Evolutionary conservation across 2,888 invertebrate species (phyloP).

Genomic region (Dryobota labecula): DNA sequence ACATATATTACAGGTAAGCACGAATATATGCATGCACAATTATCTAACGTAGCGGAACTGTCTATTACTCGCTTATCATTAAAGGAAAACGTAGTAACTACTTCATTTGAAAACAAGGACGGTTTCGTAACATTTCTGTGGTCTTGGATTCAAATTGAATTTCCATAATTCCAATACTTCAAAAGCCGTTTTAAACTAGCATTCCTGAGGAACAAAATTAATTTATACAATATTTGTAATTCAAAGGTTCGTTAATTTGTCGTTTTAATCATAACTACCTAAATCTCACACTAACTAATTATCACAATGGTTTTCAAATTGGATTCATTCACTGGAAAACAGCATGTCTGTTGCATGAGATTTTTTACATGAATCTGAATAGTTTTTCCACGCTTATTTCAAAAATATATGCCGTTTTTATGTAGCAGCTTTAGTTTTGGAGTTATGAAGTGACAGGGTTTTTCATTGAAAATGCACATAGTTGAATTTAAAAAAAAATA

Average conservation of each 20-base stretch:
- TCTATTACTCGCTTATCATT: constrained; percentile 19
- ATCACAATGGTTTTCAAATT: neutral
- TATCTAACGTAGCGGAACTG: constrained; percentile 40
- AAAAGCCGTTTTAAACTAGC: neutral
- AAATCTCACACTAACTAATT: neutral
- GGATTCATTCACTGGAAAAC: too few species aligned
- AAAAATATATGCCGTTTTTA: too few species aligned
- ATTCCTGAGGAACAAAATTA: neutral
- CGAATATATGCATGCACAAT: neutral
- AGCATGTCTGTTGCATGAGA: too few species aligned
- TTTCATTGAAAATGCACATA: too few species aligned
- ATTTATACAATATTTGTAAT: neutral
- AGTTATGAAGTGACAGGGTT: too few species aligned
- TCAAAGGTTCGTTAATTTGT: neutral
- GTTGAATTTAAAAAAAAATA: too few species aligned
- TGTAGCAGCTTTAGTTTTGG: too few species aligned
- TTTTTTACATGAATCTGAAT: too few species aligned
- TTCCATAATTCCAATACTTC: constrained; percentile 1
- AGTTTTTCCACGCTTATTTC: too few species aligned
- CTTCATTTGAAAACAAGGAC: neutral
- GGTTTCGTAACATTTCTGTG: constrained; percentile 6
- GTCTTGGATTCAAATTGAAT: constrained; percentile 16
- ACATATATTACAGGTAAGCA: constrained; percentile 97
- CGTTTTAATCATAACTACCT: neutral
- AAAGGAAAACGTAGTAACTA: neutral